Conservation (phyloP, 2,797 vertebrate genomes). For the Aeoliscus strigatus region DNA sequence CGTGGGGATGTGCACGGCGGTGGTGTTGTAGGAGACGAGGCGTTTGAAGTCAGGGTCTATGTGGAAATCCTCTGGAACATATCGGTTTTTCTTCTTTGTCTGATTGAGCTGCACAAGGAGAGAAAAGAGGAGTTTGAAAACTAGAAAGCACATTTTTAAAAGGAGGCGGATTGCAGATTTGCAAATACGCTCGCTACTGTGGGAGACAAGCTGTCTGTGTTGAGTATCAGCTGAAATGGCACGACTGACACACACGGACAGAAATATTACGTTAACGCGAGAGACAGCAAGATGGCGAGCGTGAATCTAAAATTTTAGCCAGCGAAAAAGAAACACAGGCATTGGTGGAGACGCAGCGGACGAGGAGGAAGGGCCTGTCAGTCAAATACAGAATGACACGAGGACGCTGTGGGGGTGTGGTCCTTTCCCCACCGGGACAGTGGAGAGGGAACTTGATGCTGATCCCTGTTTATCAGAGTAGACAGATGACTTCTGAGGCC, state of each 20-base stretch:
- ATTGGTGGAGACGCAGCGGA: neutral
- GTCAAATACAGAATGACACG: constrained; percentile 51
- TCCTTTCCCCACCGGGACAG: constrained; percentile 37
- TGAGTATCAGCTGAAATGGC: constrained; percentile 12
- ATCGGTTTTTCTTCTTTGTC: constrained; percentile 76
- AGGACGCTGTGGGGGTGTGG: constrained; percentile 34
- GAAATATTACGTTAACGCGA: no score
- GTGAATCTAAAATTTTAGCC: constrained; percentile 13
- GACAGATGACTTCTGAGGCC: constrained; percentile 55
- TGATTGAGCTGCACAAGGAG: constrained; percentile 74
- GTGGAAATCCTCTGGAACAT: constrained; percentile 83
- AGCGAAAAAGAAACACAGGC: constrained; percentile 22
- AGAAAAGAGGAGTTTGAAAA: neutral
- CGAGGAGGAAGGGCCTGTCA: constrained; percentile 25
- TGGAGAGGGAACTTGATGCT: constrained; percentile 36
- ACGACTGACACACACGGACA: constrained; percentile 10
- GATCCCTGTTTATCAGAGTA: constrained; percentile 52
- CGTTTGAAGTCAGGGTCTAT: constrained; percentile 84
- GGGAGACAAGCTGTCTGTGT: constrained; percentile 17
- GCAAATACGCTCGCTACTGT: constrained; percentile 1
- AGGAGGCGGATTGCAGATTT: neutral
- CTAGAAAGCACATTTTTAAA: neutral
- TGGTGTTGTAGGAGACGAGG: constrained; percentile 86
- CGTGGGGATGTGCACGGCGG: constrained; percentile 95
- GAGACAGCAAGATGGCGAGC: constrained; percentile 7